Evolutionary conservation across 1,140 invertebrate species (phyloP).

Genomic region (Nephila pilipes): DNA sequence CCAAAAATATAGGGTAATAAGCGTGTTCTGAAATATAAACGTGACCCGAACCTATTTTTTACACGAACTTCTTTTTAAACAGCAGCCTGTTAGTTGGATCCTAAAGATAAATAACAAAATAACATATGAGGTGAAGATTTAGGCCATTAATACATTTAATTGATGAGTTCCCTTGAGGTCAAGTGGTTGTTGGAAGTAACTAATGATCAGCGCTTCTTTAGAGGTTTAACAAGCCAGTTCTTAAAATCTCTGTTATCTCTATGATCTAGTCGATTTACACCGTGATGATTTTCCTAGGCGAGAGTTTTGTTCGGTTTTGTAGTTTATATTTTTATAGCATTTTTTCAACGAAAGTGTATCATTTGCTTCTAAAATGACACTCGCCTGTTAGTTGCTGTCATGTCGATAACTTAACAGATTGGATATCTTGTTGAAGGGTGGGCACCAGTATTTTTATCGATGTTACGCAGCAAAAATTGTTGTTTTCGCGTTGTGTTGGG

Average conservation of each 20-base stretch:
- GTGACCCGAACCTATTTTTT: neutral
- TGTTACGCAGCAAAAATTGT: no score
- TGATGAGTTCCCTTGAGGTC: neutral
- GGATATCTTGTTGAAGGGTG: neutral
- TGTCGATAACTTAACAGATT: neutral
- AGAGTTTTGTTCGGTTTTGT: neutral
- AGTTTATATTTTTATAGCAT: neutral
- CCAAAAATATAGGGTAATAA: neutral
- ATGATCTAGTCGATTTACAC: neutral
- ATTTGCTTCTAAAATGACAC: neutral
- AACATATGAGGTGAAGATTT: neutral
- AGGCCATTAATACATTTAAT: neutral
- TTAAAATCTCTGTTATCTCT: neutral
- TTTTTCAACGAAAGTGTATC: neutral
- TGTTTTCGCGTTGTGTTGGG: no score
- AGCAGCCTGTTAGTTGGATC: neutral
- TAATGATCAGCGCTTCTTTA: neutral
- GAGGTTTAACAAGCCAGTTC: neutral
- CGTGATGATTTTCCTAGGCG: neutral
- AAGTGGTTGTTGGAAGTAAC: conserved; percentile 17
- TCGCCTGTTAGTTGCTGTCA: neutral
- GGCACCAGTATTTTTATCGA: no score
- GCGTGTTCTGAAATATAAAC: neutral
- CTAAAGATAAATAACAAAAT: conserved; percentile 13
- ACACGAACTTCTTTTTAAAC: neutral